A percentile compares a stretch with the other conserved stretches of the same genome.
These are phyloP conservation scores for Limnothrissa miodon DNA, from an alignment of 2,113 vertebrate species.

Conservation along the genomic window DNA sequence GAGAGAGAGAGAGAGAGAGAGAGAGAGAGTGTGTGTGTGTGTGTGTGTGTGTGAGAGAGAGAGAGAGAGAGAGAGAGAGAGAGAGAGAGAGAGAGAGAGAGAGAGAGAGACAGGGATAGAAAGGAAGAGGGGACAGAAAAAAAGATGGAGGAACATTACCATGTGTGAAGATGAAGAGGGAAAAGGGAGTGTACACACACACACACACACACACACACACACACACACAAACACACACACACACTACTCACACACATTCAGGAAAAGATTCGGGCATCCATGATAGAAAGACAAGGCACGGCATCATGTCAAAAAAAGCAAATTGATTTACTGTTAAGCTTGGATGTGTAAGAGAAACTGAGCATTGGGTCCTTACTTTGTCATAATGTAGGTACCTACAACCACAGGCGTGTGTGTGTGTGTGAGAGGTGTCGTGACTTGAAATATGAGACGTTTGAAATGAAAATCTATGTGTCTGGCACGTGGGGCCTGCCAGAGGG, in stretches of 20 bases:
- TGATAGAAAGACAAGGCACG: not conserved
- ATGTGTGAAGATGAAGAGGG: too few relatives aligned
- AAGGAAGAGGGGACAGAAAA: not conserved
- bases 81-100: too few relatives aligned
- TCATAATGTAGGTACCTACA: not conserved
- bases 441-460: conserved; percentile 9
- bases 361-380: not conserved
- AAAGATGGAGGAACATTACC: too few relatives aligned
- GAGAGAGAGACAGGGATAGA: too few relatives aligned
- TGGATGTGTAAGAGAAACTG: not conserved
- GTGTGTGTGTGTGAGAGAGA: too few relatives aligned
- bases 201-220: too few relatives aligned
- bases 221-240: too few relatives aligned
- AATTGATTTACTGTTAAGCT: not conserved
- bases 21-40: too few relatives aligned
- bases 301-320: not conserved
- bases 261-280: not conserved
- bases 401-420: not conserved
- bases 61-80: too few relatives aligned
- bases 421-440: not conserved
- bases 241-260: too few relatives aligned
- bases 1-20: too few relatives aligned
- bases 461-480: conserved; percentile 15
- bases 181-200: too few relatives aligned
- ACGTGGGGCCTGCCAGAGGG: not conserved